Conservation (phyloP, 1,140 invertebrate genomes). For the Sycophila sp. region DNA sequence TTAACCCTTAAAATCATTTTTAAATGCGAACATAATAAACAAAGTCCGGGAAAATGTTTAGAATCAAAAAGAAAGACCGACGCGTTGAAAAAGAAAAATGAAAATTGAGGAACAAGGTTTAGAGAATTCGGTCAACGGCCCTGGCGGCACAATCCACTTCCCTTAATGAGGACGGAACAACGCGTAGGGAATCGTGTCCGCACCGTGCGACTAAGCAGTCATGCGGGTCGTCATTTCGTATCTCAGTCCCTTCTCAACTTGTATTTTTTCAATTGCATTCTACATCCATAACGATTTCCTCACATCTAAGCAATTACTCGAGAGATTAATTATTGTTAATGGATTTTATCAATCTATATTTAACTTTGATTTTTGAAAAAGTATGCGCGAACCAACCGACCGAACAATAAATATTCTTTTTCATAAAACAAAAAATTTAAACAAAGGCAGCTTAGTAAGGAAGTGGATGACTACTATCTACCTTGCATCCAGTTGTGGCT, state of each 20-base stretch:
- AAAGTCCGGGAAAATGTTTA: no score
- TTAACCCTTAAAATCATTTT: no score
- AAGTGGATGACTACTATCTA: neutral
- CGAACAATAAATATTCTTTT: no score
- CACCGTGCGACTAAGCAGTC: neutral
- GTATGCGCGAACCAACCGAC: no score
- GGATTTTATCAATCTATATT: no score
- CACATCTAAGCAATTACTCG: no score
- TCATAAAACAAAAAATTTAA: no score
- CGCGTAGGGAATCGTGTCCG: constrained; percentile 1
- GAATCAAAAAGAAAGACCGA: neutral
- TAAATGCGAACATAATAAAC: no score
- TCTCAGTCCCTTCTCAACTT: no score
- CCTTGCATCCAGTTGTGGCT: neutral
- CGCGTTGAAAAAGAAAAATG: neutral
- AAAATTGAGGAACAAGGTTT: neutral
- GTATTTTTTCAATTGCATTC: constrained; percentile 3
- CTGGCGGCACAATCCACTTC: neutral
- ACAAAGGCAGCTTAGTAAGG: neutral
- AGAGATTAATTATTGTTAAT: no score
- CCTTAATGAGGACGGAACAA: constrained; percentile 14
- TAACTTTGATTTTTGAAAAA: no score
- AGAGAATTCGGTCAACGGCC: neutral
- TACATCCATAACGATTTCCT: no score
- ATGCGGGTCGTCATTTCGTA: constrained; percentile 4